These are phyloP conservation scores for Triplophysa rosa DNA, from an alignment of 2,113 vertebrate species.

Conservation along the genomic window DNA sequence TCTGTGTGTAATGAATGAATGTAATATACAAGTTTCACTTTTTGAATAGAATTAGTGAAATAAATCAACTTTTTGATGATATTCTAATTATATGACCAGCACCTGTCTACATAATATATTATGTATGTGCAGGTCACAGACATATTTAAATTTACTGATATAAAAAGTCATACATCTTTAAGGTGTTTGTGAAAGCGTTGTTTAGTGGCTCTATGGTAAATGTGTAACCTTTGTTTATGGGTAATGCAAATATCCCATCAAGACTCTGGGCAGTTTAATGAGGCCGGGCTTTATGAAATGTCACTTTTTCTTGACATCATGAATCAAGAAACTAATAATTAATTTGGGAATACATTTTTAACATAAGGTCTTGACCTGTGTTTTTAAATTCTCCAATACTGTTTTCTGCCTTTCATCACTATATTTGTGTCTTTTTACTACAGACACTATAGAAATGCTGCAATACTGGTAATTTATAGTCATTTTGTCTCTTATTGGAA, in stretches of 20 bases:
- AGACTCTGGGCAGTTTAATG: not conserved
- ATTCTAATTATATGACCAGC: no score
- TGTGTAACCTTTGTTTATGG: not conserved
- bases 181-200: not conserved
- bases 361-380: no score
- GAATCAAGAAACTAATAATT: not conserved
- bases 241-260: not conserved
- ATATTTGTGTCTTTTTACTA: not conserved
- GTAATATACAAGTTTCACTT: no score
- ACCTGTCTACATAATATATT: not conserved
- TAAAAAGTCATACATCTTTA: not conserved
- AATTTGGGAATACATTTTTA: not conserved
- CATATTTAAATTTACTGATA: not conserved
- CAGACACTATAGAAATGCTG: not conserved
- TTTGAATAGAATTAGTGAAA: no score
- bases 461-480: not conserved
- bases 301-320: slow-evolving; percentile 7
- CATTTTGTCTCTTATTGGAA: not conserved
- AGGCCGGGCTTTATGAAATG: not conserved
- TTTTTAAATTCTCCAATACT: not conserved
- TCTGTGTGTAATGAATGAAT: no score
- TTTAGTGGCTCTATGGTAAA: not conserved
- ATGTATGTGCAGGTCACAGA: slow-evolving; percentile 37
- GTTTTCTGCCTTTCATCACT: not conserved
- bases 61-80: no score